Evolutionary conservation across 2,888 invertebrate species (phyloP).

Genomic region (Thymelicus sylvestris): DNA sequence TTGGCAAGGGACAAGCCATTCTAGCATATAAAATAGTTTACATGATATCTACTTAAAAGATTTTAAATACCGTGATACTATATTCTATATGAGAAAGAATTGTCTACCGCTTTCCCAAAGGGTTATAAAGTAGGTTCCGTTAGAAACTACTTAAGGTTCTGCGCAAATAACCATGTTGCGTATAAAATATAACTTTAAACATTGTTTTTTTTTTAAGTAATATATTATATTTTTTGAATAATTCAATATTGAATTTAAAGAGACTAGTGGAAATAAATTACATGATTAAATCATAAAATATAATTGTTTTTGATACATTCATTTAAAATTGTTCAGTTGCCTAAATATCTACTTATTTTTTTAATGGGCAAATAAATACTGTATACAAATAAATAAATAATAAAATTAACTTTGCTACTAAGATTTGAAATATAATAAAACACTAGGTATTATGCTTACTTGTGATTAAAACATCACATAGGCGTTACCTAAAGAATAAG

Average conservation of each 20-base stretch:
- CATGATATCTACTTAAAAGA: no score
- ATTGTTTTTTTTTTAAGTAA: no score
- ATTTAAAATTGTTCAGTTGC: not conserved
- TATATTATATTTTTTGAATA: not conserved
- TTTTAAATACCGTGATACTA: no score
- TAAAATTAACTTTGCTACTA: not conserved
- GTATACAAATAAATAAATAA: not conserved
- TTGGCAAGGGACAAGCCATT: no score
- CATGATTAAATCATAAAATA: conserved; percentile 6
- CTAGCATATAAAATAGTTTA: no score
- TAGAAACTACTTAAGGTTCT: no score
- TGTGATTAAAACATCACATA: conserved; percentile 5
- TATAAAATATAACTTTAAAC: no score
- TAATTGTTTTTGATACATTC: no score
- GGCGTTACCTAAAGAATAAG: not conserved
- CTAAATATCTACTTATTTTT: not conserved
- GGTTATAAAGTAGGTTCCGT: no score
- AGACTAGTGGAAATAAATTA: conserved; percentile 1
- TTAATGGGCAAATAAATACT: not conserved
- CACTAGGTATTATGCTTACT: not conserved
- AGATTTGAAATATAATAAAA: not conserved
- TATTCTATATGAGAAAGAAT: no score
- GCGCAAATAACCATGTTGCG: no score
- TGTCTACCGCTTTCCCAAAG: no score
- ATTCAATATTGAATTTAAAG: not conserved